These are phyloP conservation scores for Pseudeuparius sepicola DNA, from an alignment of 2,888 invertebrate species.

Conservation along the genomic window DNA sequence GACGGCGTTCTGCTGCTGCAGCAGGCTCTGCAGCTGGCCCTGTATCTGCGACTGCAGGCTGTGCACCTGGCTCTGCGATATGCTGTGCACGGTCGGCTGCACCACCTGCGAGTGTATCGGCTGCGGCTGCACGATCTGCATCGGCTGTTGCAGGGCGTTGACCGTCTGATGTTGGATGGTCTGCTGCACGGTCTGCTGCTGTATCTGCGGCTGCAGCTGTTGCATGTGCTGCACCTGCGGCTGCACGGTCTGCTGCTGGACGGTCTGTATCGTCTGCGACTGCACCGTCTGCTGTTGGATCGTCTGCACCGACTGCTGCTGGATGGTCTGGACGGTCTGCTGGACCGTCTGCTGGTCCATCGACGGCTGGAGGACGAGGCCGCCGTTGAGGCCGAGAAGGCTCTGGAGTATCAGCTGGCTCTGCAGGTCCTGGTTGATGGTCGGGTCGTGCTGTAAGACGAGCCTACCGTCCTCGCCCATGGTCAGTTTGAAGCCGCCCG, in stretches of 20 bases:
- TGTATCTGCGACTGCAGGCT: slow-evolving; percentile 34
- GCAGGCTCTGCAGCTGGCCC: slow-evolving; percentile 29
- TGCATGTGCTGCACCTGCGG: slow-evolving; percentile 35
- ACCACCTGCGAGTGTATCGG: slow-evolving; percentile 33
- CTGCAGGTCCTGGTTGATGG: slow-evolving; percentile 44
- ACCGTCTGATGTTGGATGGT: slow-evolving; percentile 35
- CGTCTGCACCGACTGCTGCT: slow-evolving; percentile 39
- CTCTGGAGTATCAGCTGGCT: slow-evolving; percentile 39
- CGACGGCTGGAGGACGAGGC: slow-evolving; percentile 37
- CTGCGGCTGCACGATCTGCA: slow-evolving; percentile 37
- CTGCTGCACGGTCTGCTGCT: slow-evolving; percentile 37
- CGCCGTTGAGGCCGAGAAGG: slow-evolving; percentile 37
- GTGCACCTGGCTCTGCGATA: slow-evolving; percentile 32
- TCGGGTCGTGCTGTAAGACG: slow-evolving; percentile 55
- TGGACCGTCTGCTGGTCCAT: slow-evolving; percentile 38
- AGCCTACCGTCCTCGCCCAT: slow-evolving; percentile 59
- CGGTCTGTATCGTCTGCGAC: slow-evolving; percentile 39
- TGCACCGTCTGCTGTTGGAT: slow-evolving; percentile 39
- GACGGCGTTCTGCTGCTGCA: slow-evolving; percentile 28
- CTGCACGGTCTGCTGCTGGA: slow-evolving; percentile 38
- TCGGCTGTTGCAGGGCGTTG: slow-evolving; percentile 33
- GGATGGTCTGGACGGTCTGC: slow-evolving; percentile 39
- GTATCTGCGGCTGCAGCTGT: slow-evolving; percentile 35
- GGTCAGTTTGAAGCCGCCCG: slow-evolving; percentile 53
- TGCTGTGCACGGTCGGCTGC: slow-evolving; percentile 28